Evolutionary conservation across 2,888 invertebrate genomes (phyloP), one percentile per base, ranked within the genome.

Genomic region (Parelbella ahira): DNA sequence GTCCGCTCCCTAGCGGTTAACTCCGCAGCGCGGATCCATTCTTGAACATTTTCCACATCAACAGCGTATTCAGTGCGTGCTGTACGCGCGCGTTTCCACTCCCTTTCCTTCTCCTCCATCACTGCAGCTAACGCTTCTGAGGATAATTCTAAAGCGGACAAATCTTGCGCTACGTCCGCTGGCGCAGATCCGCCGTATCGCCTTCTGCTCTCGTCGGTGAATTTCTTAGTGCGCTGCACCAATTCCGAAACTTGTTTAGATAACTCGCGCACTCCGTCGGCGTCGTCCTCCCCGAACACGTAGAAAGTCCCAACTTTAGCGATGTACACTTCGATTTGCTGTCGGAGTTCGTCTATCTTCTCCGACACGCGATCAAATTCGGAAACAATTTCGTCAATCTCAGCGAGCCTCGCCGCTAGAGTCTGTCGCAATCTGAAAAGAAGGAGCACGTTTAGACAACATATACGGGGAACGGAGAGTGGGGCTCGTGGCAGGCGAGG

Each of bases 61-160:
- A 88, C 83, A 29, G 92, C 78, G 75, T 96, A 97, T 55, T 97
- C 96, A 34, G 92, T 90, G 43, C 96, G 91, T 44, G 94, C 90
- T 7, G 94, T 94, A 60, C 93, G 91, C 11, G 96, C 97, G 50
- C 95, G 92, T 73, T 95, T 95, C 82, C 94, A 93, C 73, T 96
- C 95, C 69, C 94, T 90, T 64, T 93, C 93, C 75, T 95, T 95
- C 65, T 95, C 94, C 66, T 96, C 96, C 94, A 97, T 94, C 33
- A 91, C 91, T 59, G 92, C 92, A 37, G 91, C 89, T 41, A 95
- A 89, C 49, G 93, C 91, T 77, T 97, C 97, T 32, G 93, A 91
- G 39, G 94, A 88, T 54, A 97, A 81, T 79, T 97, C 97, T 63
- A 97, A 88, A 49, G 93, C 91, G 33, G 94, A 95, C 54, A 96